phyloP scores from a whole-genome alignment of 2,888 invertebrate species.

The Pterostichus madidus region DNA sequence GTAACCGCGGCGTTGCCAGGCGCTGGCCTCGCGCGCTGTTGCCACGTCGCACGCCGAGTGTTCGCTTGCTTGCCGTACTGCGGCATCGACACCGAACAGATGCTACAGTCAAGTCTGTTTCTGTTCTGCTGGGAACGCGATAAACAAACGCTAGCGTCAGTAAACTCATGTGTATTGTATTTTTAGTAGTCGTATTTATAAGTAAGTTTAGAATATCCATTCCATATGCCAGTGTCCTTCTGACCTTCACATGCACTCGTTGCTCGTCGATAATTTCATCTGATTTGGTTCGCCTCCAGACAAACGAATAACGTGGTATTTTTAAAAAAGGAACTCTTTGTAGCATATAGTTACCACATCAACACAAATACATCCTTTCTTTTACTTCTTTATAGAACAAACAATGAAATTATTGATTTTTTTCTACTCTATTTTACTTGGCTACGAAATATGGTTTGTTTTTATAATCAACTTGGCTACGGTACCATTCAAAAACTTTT shows the following conservation, averaged over 20 bases:
- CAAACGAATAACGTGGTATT: neutral
- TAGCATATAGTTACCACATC: too few relatives aligned
- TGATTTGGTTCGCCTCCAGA: neutral
- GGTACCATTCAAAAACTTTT: too few relatives aligned
- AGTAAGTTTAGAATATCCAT: conserved; percentile 48
- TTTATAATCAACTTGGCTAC: too few relatives aligned
- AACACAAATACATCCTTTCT: neutral
- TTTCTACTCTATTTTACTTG: neutral
- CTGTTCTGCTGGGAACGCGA: conserved; percentile 32
- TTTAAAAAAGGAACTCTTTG: neutral
- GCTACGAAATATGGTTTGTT: too few relatives aligned
- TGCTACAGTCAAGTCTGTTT: conserved; percentile 30
- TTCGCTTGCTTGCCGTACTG: conserved; percentile 4
- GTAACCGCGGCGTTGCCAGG: conserved; percentile 63
- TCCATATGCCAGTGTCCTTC: conserved; percentile 57
- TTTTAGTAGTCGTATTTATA: conserved; percentile 53
- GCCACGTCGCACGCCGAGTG: conserved; percentile 26
- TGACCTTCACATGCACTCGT: conserved; percentile 56
- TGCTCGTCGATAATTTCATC: conserved; percentile 22
- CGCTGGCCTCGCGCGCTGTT: conserved; percentile 44
- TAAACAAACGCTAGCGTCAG: conserved; percentile 48
- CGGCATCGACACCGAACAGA: conserved; percentile 41
- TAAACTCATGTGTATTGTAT: conserved; percentile 54
- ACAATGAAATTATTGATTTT: neutral
- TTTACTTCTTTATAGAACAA: neutral